Conservation (phyloP, 2,113 vertebrate genomes). For the Brachirus orientalis region DNA sequence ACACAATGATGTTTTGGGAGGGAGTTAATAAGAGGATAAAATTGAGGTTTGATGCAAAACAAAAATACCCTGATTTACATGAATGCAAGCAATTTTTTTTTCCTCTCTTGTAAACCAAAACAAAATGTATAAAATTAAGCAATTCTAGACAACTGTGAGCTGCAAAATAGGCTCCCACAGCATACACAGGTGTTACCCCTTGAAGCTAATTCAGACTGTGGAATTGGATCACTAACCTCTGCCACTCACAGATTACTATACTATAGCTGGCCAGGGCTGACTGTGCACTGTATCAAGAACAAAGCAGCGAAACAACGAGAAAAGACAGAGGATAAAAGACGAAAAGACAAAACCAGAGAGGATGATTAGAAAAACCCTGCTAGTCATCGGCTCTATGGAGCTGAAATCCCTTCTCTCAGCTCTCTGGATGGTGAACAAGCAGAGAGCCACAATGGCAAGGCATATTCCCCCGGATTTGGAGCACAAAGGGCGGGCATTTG, state of each 20-base stretch:
- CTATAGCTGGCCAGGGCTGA: constrained; percentile 67
- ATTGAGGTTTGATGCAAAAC: constrained; percentile 34
- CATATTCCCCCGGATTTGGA: constrained; percentile 77
- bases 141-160: constrained; percentile 8
- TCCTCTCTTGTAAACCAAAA: constrained; percentile 17
- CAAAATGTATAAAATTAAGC: constrained; percentile 20
- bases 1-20: constrained; percentile 12
- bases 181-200: constrained; percentile 14
- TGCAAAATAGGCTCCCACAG: constrained; percentile 1
- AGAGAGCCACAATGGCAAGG: constrained; percentile 69
- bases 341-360: constrained; percentile 58
- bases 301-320: constrained; percentile 58
- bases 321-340: constrained; percentile 66
- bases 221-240: constrained; percentile 36
- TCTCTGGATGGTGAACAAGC: constrained; percentile 72
- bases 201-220: constrained; percentile 34
- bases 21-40: constrained; percentile 44
- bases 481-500: constrained; percentile 73
- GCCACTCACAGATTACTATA: constrained; percentile 55
- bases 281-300: constrained; percentile 63
- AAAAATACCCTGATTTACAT: constrained; percentile 43
- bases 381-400: constrained; percentile 68
- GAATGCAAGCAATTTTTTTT: constrained; percentile 28
- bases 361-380: constrained; percentile 50
- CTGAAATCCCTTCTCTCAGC: constrained; percentile 76